Conservation (phyloP, 1,140 invertebrate genomes). For the Rhagoletis zephyria region DNA sequence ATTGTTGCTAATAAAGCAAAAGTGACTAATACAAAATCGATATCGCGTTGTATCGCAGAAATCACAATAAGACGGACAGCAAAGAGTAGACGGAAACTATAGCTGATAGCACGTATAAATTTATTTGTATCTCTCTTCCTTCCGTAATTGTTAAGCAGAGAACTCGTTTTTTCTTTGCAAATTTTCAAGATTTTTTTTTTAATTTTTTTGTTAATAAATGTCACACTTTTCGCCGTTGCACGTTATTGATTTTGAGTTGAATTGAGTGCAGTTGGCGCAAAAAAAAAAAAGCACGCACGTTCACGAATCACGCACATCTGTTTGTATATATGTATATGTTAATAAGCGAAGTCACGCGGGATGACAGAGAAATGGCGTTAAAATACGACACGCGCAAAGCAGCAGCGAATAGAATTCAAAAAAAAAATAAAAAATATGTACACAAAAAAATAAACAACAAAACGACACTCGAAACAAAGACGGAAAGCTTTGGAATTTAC, state of each 20-base stretch:
- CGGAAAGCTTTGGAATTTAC: not conserved
- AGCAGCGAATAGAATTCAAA: not conserved
- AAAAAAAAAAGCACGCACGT: not conserved
- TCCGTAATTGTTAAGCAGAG: not conserved
- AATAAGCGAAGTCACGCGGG: not conserved
- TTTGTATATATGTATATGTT: too few species aligned
- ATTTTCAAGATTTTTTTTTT: too few species aligned
- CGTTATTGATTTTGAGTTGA: not conserved
- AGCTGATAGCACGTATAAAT: too few species aligned
- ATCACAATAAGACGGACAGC: too few species aligned
- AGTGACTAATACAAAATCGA: too few species aligned
- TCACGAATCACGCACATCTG: not conserved
- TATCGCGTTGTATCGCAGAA: too few species aligned
- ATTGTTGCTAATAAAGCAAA: too few species aligned
- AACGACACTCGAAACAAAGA: not conserved
- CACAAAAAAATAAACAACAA: not conserved
- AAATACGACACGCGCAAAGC: not conserved
- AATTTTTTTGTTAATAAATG: not conserved
- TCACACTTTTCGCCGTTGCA: not conserved
- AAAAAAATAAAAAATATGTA: not conserved
- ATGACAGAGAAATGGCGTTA: not conserved
- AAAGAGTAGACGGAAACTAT: too few species aligned
- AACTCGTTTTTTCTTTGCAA: not conserved
- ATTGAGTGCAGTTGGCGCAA: not conserved
- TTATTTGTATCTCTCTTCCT: too few species aligned